Base-by-base conservation (phyloP, 53 echinoderm and acorn worm species). In the Patiria pectinifera region DNA sequence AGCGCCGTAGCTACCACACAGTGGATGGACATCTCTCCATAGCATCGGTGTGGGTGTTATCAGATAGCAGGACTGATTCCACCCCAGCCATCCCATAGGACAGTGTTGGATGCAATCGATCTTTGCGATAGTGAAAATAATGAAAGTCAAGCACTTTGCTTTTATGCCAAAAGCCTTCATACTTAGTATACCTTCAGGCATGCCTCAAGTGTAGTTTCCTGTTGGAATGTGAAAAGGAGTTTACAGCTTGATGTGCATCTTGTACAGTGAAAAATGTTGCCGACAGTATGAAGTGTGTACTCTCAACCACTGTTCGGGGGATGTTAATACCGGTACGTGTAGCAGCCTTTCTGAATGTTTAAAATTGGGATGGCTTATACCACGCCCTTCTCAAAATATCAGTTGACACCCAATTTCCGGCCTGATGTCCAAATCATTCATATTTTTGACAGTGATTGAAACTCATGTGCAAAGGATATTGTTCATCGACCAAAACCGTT, bases 1-100 rank as follows among this genome's bases (percentile, higher is more conserved):
- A 79, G 80, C 80, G 46, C 47, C 80, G 47, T 44, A 79, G 80
- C 80, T 79, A 79, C 80, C 44, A 47, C 80, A 79, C 45, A 79
- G 48, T 79, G 11, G 80, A 12, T 79, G 80, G 80, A 47, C 80
- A 45, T 79, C 80, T 79, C 80, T 47, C 80, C 80, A 79, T 18
- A 79, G 80, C 80, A 79, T 79, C 6, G 80, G 48, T 79, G 80
- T 46, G 14, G 80, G 80, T 45, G 46, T 79, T 46, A 79, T 79
- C 80, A 46, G 11, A 79, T 79, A 79, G 47, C 80, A 79, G 80
- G 80, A 79, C 80, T 47, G 45, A 47, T 46, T 79, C 80, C 80
- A 79, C 2, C 47, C 47, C 19, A 79, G 80, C 80, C 80, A 79
- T 79, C 80, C 80, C 14, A 24, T 9, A 79, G 80, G 80, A 10